A percentile compares a stretch with the other conserved stretches of the same genome.
Evolutionary conservation across 2,113 vertebrate species (phyloP).

Genomic region (Gopherus evgoodei): DNA sequence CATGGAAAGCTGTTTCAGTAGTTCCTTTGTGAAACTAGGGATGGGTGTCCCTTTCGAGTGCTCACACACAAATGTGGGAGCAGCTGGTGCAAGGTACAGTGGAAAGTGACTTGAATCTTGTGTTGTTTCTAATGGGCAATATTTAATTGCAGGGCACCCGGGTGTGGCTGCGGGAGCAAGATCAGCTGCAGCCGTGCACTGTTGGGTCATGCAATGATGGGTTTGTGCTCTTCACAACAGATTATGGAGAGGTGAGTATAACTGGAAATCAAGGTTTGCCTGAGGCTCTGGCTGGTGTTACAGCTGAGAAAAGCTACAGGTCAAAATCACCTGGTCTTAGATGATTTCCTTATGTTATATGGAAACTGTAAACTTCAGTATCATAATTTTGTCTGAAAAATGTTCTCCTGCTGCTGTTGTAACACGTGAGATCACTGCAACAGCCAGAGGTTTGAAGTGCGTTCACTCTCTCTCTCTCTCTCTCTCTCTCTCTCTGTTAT

Average conservation of each 20-base stretch:
- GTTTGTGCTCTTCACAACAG: constrained; percentile 81
- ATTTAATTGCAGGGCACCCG: constrained; percentile 82
- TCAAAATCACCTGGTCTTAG: background rate
- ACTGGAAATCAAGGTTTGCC: background rate
- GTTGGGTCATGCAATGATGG: constrained; percentile 79
- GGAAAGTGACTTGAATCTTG: background rate
- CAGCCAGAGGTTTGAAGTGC: background rate
- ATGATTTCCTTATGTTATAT: background rate
- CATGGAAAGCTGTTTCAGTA: background rate
- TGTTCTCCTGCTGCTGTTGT: background rate
- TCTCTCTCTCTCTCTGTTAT: background rate
- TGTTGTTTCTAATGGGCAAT: constrained; percentile 49
- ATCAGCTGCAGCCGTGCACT: constrained; percentile 86
- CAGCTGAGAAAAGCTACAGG: background rate
- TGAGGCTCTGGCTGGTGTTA: background rate
- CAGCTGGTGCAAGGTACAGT: background rate
- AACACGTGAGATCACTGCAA: background rate
- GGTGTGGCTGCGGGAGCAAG: constrained; percentile 87
- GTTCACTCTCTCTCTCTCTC: background rate
- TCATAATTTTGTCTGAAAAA: background rate
- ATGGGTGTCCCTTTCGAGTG: background rate
- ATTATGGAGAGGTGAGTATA: constrained; percentile 86
- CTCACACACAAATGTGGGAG: background rate
- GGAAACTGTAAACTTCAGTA: background rate
- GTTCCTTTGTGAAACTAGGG: background rate